These are phyloP conservation scores for Sympetrum striolatum DNA, from an alignment of 2,888 invertebrate species.

Conservation along the genomic window DNA sequence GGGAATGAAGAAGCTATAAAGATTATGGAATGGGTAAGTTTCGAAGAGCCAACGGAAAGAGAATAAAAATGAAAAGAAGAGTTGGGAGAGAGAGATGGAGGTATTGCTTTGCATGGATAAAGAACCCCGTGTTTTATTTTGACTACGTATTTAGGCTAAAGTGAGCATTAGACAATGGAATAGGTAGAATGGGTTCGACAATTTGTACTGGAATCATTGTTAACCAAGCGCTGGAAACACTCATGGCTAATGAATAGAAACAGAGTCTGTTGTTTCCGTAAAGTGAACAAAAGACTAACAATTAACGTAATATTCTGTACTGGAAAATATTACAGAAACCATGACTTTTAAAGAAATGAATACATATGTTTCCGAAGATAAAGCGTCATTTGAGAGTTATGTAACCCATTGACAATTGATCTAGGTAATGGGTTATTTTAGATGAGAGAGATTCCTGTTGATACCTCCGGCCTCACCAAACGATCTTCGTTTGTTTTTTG, in stretches of 20 bases:
- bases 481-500: too few species aligned
- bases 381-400: too few species aligned
- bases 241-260: neutral
- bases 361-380: too few species aligned
- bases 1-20: constrained; percentile 34
- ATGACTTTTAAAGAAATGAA: too few species aligned
- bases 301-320: neutral
- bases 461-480: too few species aligned
- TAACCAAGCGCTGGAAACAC: neutral
- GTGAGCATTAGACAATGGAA: neutral
- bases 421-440: too few species aligned
- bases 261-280: neutral
- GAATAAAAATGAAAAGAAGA: neutral
- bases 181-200: neutral
- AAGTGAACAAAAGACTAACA: neutral
- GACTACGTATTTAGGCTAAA: neutral
- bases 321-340: too few species aligned
- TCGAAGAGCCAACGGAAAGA: neutral
- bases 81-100: neutral
- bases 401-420: too few species aligned
- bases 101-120: neutral
- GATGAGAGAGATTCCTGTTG: too few species aligned
- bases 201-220: neutral
- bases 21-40: neutral
- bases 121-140: neutral